phyloP scores from a whole-genome alignment of 2,888 invertebrate species.

The Eristalis pertinax region DNA sequence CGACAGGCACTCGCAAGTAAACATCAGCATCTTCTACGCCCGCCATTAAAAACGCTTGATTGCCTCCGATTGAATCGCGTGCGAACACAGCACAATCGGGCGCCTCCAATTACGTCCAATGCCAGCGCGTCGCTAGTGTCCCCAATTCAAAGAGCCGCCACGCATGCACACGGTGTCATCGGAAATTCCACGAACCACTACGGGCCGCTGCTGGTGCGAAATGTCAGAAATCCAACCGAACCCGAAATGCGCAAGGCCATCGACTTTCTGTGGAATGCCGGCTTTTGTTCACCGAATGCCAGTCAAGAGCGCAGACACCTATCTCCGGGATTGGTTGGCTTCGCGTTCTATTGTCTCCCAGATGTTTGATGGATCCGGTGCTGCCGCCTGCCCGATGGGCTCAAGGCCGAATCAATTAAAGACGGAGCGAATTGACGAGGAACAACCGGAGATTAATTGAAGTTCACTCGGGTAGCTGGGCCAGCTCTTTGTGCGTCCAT shows the following conservation, averaged over 20 bases:
- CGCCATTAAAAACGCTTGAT: background rate
- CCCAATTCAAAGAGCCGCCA: slow-evolving; percentile 35
- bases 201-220: slow-evolving; percentile 24
- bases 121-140: slow-evolving; percentile 25
- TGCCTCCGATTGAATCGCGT: slow-evolving; percentile 31
- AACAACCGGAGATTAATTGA: background rate
- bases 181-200: background rate
- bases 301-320: too few species aligned
- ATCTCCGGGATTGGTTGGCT: slow-evolving; percentile 14
- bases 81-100: slow-evolving; percentile 4
- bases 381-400: background rate
- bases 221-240: slow-evolving; percentile 2
- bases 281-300: background rate
- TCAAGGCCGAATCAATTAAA: background rate
- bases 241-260: slow-evolving; percentile 15
- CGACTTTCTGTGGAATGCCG: slow-evolving; percentile 5
- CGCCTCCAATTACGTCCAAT: slow-evolving; percentile 12
- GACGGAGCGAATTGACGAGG: background rate
- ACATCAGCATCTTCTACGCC: background rate
- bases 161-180: background rate
- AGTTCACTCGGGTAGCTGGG: too few species aligned
- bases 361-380: background rate
- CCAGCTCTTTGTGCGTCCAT: background rate
- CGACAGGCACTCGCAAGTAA: background rate
- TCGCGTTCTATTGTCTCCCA: background rate